Base-by-base conservation (phyloP, 2,888 invertebrate species). In the Nesidiocoris tenuis region DNA sequence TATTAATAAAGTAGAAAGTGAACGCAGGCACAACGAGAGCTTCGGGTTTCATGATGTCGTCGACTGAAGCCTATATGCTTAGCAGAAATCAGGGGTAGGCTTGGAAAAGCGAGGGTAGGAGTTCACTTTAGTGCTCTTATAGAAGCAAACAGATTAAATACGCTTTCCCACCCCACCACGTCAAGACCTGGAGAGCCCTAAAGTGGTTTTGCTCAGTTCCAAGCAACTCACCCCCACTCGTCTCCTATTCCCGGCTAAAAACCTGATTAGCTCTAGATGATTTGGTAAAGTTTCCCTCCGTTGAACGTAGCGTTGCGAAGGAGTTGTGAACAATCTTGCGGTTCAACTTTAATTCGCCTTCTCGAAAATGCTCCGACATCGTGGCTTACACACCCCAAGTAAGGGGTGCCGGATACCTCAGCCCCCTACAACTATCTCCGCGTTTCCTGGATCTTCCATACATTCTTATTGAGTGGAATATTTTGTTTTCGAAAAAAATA, bases 141-240 rank as follows among this genome's bases (percentile, higher is more conserved):
- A 61, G 70, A 23, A 61, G 61, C 72, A 63, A 72, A 72, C 61
- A 72, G 72, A 72, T 72, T 72, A 72, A 72, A 72, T 72, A 72
- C 63, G 21, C 19, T 39, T 19, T 21, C 7, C 22, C 57, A 17
- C 61, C 24, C 19, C n/a, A 18, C 18, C 21, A 56, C 54, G 21
- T 21, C 55, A 9, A 17, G 59, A n/a, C 59, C 17, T 65, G 39
- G 39, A 22, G 23, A 61, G 61, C 55, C 61, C 72, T 61, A 54
- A 72, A 72, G 72, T 72, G 63, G 72, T 72, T 72, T 72, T 63
- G 24, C 19, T 56, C 61, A 61, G 72, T 61, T 59, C 17, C 59
- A 59, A 19, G 59, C 7, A 59, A 59, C 7, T n/a, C 17, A 9
- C 19, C 59, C 59, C 59, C 12, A 12, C 39, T 39, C 39, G 39